Base-by-base conservation (phyloP, 2,113 vertebrate species). In the Chlorodrepanis virens region DNA sequence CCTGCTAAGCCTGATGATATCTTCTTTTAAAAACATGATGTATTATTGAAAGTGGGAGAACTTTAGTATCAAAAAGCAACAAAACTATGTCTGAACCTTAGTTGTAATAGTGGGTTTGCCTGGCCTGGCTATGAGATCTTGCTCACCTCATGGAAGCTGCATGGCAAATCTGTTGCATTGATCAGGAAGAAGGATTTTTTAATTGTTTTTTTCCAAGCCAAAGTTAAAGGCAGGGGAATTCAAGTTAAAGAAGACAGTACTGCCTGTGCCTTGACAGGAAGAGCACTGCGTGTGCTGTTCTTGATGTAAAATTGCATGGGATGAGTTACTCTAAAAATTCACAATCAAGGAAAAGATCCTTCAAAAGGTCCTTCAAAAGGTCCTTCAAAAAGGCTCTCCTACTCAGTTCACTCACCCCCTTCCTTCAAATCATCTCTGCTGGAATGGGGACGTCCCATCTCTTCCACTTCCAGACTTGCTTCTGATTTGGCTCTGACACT, bases 271-370 rank as follows among this genome's bases (percentile, higher is more conserved):
- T 25, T 65, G 45, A 31, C 31, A 57, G 23, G 21, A 21, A 50
- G 15, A 83, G 53, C 0, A 1, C 13, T 54, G 11, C 0, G 1
- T n/a, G 10, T 39, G 6, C 29, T 6, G 12, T 47, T 47, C 63
- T 69, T 3, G 9, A 84, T 9, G 29, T 75, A 78, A 85, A 92
- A 85, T 29, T 50, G 0, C 16, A 33, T 16, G 17, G 87, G 14
- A 18, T 68, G 14, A 79, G 31, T 14, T 70, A 28, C 61, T 91
- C 23, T 70, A 87, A 75, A 39, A 82, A 90, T 70, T 59, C 47
- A 40, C 21, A 84, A 6, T 5, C 13, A 35, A 35, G 35, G 35
- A 35, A 91, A 70, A 53, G 11, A 17, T 61, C 11, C 44, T 71
- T 92, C 39, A 50, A 42, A 75, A 59, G 11, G 20, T 61, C 11